These are phyloP conservation scores for Tilapia sparmanii DNA, from an alignment of 2,113 vertebrate genomes.

Conservation along the genomic window DNA sequence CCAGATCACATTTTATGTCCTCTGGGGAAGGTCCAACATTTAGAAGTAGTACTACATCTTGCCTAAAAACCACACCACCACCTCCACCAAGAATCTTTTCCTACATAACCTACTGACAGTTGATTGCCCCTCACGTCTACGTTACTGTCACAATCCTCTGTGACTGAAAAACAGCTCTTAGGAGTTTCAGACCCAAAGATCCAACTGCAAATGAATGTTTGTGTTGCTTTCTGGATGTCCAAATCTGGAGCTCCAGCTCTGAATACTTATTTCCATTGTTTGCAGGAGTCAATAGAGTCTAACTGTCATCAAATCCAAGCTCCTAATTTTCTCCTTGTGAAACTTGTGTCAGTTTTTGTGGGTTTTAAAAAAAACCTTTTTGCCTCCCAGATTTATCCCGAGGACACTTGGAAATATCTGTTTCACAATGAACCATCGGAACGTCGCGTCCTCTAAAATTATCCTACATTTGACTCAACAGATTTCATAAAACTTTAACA, in stretches of 20 bases:
- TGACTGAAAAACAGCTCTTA: fast-evolving
- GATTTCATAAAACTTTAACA: neutral
- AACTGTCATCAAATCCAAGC: neutral
- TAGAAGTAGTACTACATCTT: neutral
- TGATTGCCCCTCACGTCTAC: fast-evolving
- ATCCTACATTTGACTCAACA: neutral
- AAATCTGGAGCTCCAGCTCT: neutral
- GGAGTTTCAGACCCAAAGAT: neutral
- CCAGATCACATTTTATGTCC: neutral
- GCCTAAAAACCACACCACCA: fast-evolving
- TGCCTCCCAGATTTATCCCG: neutral
- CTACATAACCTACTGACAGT: neutral
- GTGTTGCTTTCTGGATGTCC: neutral
- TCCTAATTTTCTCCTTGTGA: neutral
- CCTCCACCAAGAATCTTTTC: neutral
- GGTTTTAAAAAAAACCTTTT: neutral
- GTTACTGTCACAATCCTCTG: neutral
- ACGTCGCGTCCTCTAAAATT: neutral
- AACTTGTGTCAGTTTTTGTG: neutral
- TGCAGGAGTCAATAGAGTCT: fast-evolving
- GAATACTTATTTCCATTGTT: neutral
- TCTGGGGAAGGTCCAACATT: neutral
- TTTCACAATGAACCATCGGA: neutral
- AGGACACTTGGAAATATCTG: neutral
- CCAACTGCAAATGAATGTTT: neutral